Conservation (phyloP, 2,888 invertebrate genomes). For the Ischnus inquisitorius region DNA sequence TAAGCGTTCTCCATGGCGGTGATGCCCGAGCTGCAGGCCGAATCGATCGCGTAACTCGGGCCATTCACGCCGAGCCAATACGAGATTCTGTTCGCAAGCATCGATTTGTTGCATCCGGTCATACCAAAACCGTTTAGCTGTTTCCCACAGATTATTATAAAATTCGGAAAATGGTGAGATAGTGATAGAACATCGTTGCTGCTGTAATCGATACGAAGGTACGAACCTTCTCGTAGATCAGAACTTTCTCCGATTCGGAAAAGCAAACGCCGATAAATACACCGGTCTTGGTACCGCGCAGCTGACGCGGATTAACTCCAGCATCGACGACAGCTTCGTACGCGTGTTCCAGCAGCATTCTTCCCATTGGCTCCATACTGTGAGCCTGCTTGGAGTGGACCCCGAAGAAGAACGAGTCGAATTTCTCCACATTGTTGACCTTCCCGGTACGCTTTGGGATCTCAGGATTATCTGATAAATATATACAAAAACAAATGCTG, state of each 20-base stretch:
- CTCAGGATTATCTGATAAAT: slow-evolving; percentile 87
- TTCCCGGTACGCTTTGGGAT: slow-evolving; percentile 92
- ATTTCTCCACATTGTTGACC: slow-evolving; percentile 90
- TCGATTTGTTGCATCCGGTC: not conserved
- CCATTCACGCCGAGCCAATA: slow-evolving; percentile 95
- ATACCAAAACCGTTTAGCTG: not conserved
- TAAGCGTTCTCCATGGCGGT: slow-evolving; percentile 87
- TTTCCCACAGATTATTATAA: not conserved
- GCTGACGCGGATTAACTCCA: no score
- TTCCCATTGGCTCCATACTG: slow-evolving; percentile 88
- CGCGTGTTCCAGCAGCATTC: slow-evolving; percentile 88
- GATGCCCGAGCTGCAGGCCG: slow-evolving; percentile 96
- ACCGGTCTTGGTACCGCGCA: no score
- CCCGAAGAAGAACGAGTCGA: slow-evolving; percentile 87
- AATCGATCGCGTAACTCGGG: slow-evolving; percentile 95
- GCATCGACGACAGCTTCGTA: slow-evolving; percentile 87
- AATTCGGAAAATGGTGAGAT: no score
- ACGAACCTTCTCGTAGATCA: no score
- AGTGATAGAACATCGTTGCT: no score
- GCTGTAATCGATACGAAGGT: no score
- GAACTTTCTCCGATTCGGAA: no score
- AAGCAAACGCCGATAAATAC: no score
- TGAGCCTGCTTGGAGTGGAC: slow-evolving; percentile 87
- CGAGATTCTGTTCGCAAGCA: not conserved
- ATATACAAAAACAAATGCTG: no score